Conservation (phyloP, 53 echinoderm and acorn worm species). For the Luidia sarsii region DNA sequence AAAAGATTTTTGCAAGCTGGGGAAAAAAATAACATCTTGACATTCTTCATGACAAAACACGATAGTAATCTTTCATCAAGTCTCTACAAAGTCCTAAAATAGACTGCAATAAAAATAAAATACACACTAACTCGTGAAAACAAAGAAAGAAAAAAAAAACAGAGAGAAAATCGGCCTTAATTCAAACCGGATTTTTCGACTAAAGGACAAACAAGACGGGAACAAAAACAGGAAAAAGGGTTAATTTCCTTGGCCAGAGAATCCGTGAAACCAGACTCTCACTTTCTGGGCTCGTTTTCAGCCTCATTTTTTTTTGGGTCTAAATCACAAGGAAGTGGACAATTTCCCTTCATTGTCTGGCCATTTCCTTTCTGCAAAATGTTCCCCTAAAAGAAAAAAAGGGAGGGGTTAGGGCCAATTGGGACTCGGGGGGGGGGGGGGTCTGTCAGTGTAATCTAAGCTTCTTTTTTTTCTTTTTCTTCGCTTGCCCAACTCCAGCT, state of each 20-base stretch:
- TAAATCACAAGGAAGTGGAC: conserved; percentile 36
- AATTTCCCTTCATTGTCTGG: conserved; percentile 49
- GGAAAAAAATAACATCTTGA: no score
- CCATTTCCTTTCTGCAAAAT: conserved; percentile 15
- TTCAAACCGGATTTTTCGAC: conserved; percentile 43
- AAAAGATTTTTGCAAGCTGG: no score
- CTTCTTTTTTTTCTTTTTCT: conserved; percentile 1
- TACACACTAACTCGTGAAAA: no score
- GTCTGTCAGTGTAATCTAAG: neutral
- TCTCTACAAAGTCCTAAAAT: no score
- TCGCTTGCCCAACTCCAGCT: no score
- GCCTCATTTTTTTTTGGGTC: conserved; percentile 13
- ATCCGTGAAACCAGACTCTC: conserved; percentile 31
- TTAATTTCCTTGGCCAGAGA: conserved; percentile 38
- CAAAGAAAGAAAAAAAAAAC: no score
- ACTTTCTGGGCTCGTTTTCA: conserved; percentile 1
- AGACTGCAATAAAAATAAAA: no score
- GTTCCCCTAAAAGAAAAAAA: conserved; percentile 26
- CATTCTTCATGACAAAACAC: no score
- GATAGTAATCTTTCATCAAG: no score
- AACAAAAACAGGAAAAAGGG: conserved; percentile 50
- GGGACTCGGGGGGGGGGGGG: neutral
- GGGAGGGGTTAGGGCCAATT: no score
- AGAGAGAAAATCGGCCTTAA: no score
- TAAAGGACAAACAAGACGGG: conserved; percentile 26